phyloP scores from a whole-genome alignment of 1,140 invertebrate species.

The Sitobion miscanthi region DNA sequence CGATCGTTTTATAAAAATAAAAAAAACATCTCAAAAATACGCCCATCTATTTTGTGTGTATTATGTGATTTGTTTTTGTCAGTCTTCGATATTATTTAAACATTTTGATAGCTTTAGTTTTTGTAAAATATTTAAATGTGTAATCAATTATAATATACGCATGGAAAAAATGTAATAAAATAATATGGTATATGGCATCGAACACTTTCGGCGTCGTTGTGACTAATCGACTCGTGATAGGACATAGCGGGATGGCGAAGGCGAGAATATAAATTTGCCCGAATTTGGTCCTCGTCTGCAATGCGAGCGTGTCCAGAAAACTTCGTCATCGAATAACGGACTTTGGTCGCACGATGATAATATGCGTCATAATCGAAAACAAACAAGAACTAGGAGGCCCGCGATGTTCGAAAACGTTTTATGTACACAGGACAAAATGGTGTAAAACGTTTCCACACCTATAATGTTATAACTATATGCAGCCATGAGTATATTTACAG shows the following conservation, averaged over 20 bases:
- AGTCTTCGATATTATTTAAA: no score
- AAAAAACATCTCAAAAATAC: not conserved
- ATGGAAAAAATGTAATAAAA: no score
- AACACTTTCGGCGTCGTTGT: not conserved
- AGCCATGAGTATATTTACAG: no score
- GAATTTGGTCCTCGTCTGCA: not conserved
- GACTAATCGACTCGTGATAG: not conserved
- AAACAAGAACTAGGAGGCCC: not conserved
- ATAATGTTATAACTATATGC: no score
- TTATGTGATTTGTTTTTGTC: no score
- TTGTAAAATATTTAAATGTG: not conserved
- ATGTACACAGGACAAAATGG: not conserved
- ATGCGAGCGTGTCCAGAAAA: not conserved
- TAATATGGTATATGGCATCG: not conserved
- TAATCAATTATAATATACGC: no score
- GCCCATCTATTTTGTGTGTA: not conserved
- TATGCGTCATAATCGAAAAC: not conserved
- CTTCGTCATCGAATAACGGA: not conserved
- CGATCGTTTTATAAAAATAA: not conserved
- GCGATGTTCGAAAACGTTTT: not conserved
- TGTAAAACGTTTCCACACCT: no score
- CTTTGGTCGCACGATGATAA: not conserved
- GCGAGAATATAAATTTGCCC: not conserved
- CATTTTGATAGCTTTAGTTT: not conserved
- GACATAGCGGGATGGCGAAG: not conserved